Percentiles rank a stretch among this genome's conserved stretches.
Evolutionary conservation across 2,113 vertebrate species (phyloP).

Genomic region (Chloebia gouldiae): DNA sequence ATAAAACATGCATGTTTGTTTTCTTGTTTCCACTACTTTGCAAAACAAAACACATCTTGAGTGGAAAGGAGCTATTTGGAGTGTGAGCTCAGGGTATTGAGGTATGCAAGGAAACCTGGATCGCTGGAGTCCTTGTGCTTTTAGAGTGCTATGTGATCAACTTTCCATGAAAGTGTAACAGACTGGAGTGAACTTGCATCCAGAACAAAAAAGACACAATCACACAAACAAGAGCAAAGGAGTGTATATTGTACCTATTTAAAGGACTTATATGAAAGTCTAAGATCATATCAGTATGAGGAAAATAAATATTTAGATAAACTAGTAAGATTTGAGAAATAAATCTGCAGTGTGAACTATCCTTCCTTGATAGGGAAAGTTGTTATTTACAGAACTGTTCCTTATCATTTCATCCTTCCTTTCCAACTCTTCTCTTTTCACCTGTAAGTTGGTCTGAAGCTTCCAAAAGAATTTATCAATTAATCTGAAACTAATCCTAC

Average conservation of each 20-base stretch:
- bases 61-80: neutral
- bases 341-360: neutral
- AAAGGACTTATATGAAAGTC: neutral
- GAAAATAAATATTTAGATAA: neutral
- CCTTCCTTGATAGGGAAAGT: neutral
- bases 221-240: neutral
- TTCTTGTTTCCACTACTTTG: neutral
- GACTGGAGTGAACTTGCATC: neutral
- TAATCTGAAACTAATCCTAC: neutral
- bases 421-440: neutral
- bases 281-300: neutral
- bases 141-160: neutral
- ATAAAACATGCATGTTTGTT: neutral
- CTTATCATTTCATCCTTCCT: neutral
- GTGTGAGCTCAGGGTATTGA: neutral
- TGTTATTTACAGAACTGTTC: neutral
- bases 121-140: neutral
- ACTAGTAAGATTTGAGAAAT: neutral
- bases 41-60: neutral
- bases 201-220: neutral
- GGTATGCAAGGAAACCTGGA: neutral
- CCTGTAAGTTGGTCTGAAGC: neutral
- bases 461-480: constrained; percentile 12
- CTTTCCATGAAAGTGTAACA: neutral
- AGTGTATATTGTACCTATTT: neutral